Conservation (phyloP, 2,113 vertebrate species). For the Leptosomus discolor region DNA sequence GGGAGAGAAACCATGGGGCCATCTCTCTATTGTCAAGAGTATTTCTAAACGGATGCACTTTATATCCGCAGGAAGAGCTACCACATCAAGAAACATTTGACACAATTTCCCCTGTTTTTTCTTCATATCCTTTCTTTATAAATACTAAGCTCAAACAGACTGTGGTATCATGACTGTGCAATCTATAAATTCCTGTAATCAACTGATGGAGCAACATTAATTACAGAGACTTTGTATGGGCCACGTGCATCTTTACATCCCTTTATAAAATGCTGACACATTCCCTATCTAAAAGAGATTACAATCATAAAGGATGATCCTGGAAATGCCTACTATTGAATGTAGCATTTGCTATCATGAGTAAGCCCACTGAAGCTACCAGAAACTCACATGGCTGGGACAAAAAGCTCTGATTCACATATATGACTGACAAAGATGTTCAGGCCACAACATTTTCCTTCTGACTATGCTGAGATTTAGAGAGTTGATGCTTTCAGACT, state of each 20-base stretch:
- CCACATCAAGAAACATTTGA: neutral
- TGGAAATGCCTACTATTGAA: conserved; percentile 16
- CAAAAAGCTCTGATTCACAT: conserved; percentile 21
- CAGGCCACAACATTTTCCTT: neutral
- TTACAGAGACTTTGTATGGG: neutral
- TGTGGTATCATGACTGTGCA: neutral
- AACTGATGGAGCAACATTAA: conserved; percentile 12
- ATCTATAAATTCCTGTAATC: conserved; percentile 18
- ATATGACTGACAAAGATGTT: neutral
- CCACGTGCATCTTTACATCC: neutral
- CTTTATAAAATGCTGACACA: conserved; percentile 34
- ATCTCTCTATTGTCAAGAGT: neutral
- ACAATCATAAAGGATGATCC: conserved; percentile 17
- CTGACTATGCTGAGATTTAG: neutral
- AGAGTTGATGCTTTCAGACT: neutral
- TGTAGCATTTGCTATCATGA: neutral
- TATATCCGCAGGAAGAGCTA: neutral
- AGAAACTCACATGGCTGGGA: neutral
- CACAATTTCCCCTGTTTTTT: neutral
- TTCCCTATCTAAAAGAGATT: conserved; percentile 6
- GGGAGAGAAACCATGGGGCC: neutral
- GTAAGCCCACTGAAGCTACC: conserved; percentile 20
- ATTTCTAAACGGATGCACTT: neutral
- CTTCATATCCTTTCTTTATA: neutral
- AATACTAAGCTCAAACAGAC: neutral